These are phyloP conservation scores for Amblyraja radiata DNA, from an alignment of 2,797 vertebrate species.

Conservation along the genomic window DNA sequence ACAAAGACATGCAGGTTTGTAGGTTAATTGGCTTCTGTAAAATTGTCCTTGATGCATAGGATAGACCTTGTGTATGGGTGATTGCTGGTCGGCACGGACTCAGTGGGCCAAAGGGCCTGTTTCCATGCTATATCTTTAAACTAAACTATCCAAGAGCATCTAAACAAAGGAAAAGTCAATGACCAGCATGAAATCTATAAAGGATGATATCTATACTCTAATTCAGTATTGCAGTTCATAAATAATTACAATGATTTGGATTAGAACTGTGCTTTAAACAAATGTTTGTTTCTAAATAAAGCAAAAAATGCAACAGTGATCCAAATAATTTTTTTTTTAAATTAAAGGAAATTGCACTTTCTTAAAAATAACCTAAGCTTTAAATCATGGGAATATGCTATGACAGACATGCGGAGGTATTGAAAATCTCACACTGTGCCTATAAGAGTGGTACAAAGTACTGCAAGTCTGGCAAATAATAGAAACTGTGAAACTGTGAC, in stretches of 20 bases:
- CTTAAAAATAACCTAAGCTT: not conserved
- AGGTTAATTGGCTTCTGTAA: no score
- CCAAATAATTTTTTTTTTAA: not conserved
- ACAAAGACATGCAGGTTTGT: no score
- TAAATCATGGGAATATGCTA: not conserved
- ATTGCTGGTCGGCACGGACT: no score
- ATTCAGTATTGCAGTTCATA: not conserved
- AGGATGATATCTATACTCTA: not conserved
- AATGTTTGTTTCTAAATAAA: not conserved
- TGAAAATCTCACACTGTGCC: no score
- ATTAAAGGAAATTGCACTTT: not conserved
- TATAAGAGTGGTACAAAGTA: not conserved
- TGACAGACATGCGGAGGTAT: not conserved
- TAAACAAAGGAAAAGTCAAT: not conserved
- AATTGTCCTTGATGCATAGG: no score
- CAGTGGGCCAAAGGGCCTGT: no score
- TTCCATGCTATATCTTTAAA: no score
- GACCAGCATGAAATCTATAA: not conserved
- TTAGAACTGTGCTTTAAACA: not conserved
- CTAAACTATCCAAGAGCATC: not conserved
- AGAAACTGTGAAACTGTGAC: not conserved
- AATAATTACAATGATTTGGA: not conserved
- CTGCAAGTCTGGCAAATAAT: not conserved
- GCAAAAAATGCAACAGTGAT: not conserved
- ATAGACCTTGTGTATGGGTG: no score